Base-by-base conservation (phyloP, 1,140 invertebrate species). In the Cephus cinctus region DNA sequence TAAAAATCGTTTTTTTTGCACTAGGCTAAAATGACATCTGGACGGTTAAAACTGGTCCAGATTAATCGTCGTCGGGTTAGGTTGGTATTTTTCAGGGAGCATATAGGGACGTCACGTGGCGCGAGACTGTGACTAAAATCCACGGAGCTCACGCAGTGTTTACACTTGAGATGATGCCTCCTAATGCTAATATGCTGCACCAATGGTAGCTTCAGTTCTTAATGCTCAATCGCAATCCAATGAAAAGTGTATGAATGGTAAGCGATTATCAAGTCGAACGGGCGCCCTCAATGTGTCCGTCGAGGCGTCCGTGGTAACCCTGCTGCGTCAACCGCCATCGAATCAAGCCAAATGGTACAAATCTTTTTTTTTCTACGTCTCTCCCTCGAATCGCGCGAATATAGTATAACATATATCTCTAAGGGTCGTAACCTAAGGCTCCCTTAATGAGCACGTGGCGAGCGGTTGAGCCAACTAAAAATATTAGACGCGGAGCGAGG, bases 161-260 rank as follows among this genome's bases (percentile, higher is more conserved):
- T 76, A 76, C 74, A 76, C 74, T 76, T 61, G 74, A 76, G 70
- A 75, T 76, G 71, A 75, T 76, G 74, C 74, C 55, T 75, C 73
- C 71, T 74, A 76, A 76, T 76, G 69, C 74, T 76, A 76, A 76
- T 75, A 69, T 67, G 70, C 57, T 55, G 42, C 45, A 53, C 51
- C 59, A 64, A 67, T 64, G 58, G 58, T 44, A 43, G 36, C 31
- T 30, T 23, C 43, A 35, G 36, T 59, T 62, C 69, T 75, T 75
- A 75, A 75, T 75, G 74, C 74, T 75, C 73, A 75, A 76, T 76
- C 71, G 73, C 71, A 74, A 76, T 76, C 74, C 73, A 76, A 76
- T 76, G 74, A 76, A 75, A 76, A 73, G 69, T 73, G 62, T 69
- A 76, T 72, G 73, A 73, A 74, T 73, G 71, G 65, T 65, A 63